Conservation (phyloP, 2,113 vertebrate species). For the Hippolais icterina region DNA sequence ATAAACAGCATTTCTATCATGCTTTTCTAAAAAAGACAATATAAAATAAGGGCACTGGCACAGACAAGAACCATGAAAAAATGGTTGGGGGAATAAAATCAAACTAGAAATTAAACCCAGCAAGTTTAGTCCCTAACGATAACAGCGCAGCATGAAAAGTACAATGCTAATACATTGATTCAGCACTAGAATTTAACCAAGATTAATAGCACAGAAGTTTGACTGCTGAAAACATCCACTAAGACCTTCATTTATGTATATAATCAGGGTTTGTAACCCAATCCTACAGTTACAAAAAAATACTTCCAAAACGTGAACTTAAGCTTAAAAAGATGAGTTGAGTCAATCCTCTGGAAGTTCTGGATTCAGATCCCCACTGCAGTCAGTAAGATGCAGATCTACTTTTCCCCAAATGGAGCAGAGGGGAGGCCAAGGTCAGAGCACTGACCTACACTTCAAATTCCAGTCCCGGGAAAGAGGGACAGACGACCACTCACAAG, state of each 20-base stretch:
- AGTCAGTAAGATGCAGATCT: not conserved
- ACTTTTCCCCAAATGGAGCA: not conserved
- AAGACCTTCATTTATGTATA: not conserved
- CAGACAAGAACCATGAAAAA: not conserved
- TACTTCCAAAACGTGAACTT: not conserved
- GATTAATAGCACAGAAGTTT: not conserved
- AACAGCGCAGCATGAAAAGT: not conserved
- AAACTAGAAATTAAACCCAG: not conserved
- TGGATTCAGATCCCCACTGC: not conserved
- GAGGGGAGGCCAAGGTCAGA: not conserved
- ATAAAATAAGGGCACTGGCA: not conserved
- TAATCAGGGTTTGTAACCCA: not conserved
- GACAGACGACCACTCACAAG: accelerated
- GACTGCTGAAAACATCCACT: not conserved
- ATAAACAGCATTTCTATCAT: constrained; percentile 33
- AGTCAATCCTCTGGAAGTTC: not conserved
- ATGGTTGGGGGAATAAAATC: not conserved
- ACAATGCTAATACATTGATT: not conserved
- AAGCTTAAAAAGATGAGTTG: not conserved
- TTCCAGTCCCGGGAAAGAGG: not conserved
- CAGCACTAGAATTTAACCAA: not conserved
- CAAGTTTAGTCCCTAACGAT: not conserved
- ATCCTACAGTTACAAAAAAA: not conserved
- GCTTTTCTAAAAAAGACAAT: constrained; percentile 10
- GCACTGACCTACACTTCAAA: not conserved